Percentiles rank a stretch among this genome's conserved stretches.
Conservation (phyloP, 2,888 invertebrate species). For the Melanotus villosus region DNA sequence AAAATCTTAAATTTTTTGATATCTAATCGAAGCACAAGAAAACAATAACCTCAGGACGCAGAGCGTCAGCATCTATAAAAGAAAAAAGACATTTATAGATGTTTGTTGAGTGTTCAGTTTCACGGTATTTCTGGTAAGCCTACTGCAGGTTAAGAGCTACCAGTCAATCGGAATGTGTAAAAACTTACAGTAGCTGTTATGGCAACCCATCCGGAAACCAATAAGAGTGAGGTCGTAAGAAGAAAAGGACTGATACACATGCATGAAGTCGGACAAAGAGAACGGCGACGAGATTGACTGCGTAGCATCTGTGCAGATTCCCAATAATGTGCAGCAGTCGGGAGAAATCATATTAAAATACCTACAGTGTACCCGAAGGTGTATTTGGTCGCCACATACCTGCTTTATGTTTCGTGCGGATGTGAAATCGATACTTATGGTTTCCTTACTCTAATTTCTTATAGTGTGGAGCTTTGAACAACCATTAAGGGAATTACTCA, state of each 20-base stretch:
- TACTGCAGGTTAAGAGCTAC: constrained; percentile 28
- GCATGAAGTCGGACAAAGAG: constrained; percentile 48
- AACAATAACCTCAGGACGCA: no score
- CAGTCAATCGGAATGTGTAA: constrained; percentile 57
- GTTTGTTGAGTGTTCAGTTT: constrained; percentile 6
- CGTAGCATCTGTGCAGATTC: constrained; percentile 67
- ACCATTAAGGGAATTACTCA: constrained; percentile 31
- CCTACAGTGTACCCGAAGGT: constrained; percentile 65
- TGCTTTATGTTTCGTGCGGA: constrained; percentile 62
- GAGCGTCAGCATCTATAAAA: not conserved
- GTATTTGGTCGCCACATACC: constrained; percentile 65
- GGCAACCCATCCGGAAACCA: constrained; percentile 62
- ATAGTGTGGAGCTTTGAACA: constrained; percentile 29
- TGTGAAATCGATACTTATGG: constrained; percentile 58
- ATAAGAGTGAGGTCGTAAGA: constrained; percentile 58
- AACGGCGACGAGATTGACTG: constrained; percentile 60
- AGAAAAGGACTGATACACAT: constrained; percentile 44
- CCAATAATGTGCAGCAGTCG: constrained; percentile 67
- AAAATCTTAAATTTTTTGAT: no score
- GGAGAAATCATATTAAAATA: constrained; percentile 67
- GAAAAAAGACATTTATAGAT: not conserved
- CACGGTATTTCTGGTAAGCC: constrained; percentile 9
- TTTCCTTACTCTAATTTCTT: constrained; percentile 44
- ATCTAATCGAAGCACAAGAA: no score
- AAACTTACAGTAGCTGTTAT: constrained; percentile 58